These are phyloP conservation scores for Drosophila leontia DNA, from an alignment of 1,140 invertebrate genomes.

Conservation along the genomic window DNA sequence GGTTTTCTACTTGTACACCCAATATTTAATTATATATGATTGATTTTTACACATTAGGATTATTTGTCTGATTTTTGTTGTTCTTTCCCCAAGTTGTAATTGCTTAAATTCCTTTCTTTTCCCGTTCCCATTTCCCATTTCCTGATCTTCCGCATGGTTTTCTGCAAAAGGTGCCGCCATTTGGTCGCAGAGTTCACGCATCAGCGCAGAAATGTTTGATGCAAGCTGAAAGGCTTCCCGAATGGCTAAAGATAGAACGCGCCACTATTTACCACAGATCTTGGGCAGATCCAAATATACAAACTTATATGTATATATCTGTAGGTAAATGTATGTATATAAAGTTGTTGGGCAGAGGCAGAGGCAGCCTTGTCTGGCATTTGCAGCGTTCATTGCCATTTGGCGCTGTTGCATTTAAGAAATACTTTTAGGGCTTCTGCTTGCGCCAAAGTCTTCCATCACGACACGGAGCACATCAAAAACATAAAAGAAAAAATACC, in stretches of 20 bases:
- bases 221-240: constrained; percentile 63
- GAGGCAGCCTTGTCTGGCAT: constrained; percentile 59
- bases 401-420: constrained; percentile 68
- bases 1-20: no score
- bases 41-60: not conserved
- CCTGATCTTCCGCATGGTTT: constrained; percentile 75
- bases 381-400: constrained; percentile 65
- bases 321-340: constrained; percentile 12
- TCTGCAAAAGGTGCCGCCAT: constrained; percentile 48
- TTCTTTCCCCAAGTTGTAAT: not conserved
- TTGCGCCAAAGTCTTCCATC: constrained; percentile 29
- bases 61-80: not conserved
- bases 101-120: constrained; percentile 22
- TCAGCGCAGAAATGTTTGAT: constrained; percentile 78
- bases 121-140: constrained; percentile 44
- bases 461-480: constrained; percentile 5
- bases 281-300: constrained; percentile 27
- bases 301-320: constrained; percentile 6
- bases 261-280: constrained; percentile 36
- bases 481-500: constrained; percentile 7
- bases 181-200: constrained; percentile 69
- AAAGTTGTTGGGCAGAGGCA: constrained; percentile 13
- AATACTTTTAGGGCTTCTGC: constrained; percentile 75
- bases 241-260: constrained; percentile 37
- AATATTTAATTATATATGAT: not conserved